Conservation (phyloP, 2,888 invertebrate genomes). For the Plagiodera versicolora region DNA sequence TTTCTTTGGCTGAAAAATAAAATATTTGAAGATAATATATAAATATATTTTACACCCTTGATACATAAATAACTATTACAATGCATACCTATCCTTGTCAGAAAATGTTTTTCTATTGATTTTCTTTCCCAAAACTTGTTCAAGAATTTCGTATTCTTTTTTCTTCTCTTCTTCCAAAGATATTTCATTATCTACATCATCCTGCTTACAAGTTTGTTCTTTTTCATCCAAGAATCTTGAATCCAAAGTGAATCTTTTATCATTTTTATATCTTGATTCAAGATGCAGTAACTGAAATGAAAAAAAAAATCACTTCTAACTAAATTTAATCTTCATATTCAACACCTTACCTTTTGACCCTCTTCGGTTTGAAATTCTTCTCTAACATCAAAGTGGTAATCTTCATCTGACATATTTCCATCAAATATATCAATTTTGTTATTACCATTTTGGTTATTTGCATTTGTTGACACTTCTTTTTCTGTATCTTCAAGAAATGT, state of each 20-base stretch:
- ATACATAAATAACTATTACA: too few species aligned
- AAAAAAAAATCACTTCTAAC: too few species aligned
- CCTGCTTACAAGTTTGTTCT: conserved; percentile 43
- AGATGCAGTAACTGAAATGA: conserved; percentile 65
- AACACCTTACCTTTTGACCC: conserved; percentile 60
- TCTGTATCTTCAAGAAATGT: conserved; percentile 61
- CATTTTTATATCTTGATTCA: conserved; percentile 73
- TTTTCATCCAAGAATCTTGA: conserved; percentile 68
- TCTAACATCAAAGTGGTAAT: conserved; percentile 63
- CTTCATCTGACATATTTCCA: conserved; percentile 31
- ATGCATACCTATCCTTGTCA: conserved; percentile 21
- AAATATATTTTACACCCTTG: background rate
- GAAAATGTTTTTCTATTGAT: conserved; percentile 25
- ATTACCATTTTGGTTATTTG: background rate
- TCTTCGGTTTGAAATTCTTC: conserved; percentile 68
- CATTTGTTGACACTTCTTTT: background rate
- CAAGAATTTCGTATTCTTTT: conserved; percentile 58
- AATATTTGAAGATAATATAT: background rate
- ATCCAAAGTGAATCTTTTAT: conserved; percentile 76
- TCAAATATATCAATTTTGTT: conserved; percentile 50
- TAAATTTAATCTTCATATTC: too few species aligned
- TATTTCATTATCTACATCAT: conserved; percentile 37
- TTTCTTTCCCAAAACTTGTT: conserved; percentile 51
- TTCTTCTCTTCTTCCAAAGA: conserved; percentile 47
- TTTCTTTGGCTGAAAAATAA: conserved; percentile 26